Base-by-base conservation (phyloP, 2,113 vertebrate species). In the Brachyhypopomus gauderio region DNA sequence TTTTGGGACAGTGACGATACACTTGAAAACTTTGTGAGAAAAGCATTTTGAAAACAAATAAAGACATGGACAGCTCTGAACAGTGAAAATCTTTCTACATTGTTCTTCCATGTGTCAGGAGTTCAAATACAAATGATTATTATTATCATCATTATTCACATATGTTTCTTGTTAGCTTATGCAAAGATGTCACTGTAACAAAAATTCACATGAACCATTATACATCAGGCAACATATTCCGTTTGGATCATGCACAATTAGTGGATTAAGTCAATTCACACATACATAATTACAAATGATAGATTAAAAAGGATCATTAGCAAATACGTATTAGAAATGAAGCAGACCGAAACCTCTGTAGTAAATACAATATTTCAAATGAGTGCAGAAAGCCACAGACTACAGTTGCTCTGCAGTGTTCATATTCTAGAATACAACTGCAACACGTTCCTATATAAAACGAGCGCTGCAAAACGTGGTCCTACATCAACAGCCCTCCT, bases 191-290 rank as follows among this genome's bases (percentile, higher is more conserved):
- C 38, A 64, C 30, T 79, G 56, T 75, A 78, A 73, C 36, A 14
- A 72, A 75, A 77, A 75, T 60, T 27, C 56, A 76, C 80, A 69
- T 12, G 41, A 56, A 55, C 56, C 11, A 70, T 75, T 74, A 25
- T 25, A 58, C 72, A 62, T 77, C 58, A 77, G 45, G 25, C 74
- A 56, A 75, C 72, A 79, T 67, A 73, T 48, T 55, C 38, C 25
- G 79, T 41, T 67, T 27, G 62, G 71, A 73, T 48, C 84, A 85
- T 85, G 80, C 80, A 75, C 64, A 79, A 75, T 23, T 34, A 48
- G 23, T 27, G 55, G n/a, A 67, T 55, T 9, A 73, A 41, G 60
- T 72, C 48, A 34, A 76, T 59, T 76, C 52, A 64, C 23, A 56
- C 62, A 41, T 16, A n/a, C 75, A 45, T 30, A 78, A 78, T 67